Base-by-base conservation (phyloP, 2,113 vertebrate genomes). In the Australoheros scitulus region DNA sequence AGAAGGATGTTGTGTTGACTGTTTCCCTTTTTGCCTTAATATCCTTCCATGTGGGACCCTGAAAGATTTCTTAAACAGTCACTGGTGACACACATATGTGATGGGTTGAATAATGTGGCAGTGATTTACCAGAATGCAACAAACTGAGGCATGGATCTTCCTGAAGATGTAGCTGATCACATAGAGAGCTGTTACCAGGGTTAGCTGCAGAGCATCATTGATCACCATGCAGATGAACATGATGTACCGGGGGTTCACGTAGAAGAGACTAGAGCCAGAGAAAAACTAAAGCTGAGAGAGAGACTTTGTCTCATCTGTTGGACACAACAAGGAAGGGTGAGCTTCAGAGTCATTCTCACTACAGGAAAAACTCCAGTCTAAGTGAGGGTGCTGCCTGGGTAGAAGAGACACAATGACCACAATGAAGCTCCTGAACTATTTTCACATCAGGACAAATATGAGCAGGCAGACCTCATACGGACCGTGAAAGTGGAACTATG, bases 171-270 rank as follows among this genome's bases (percentile, higher is more conserved):
- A 96, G 84, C 96, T 96, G 86, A 94, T 87, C 81, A 96, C 91
- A 32, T 95, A 96, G 17, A 96, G 92, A 1, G 92, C 86, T 0
- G 95, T 96, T 0, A 96, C 93, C 22, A 96, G 88, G 7, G 87
- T 95, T 7, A 96, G 94, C 91, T 95, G 96, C 80, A 96, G 57
- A 0, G 95, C 93, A n/a, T 96, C 96, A 10, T 96, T 96, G 20
- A 96, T 65, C 76, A 96, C 96, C 96, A 96, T 96, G 88, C 2
- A 91, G 91, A 96, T 93, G 80, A 96, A 96, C 95, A 96, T 94
- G 89, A 96, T 94, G 91, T 96, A 96, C 1, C 96, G 95, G 0
- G 96, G 95, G 83, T 96, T 95, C 84, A 96, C 95, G 1, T 92
- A 95, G 89, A 96, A 96, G 36, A 93, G 58, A 2, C 94, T 94